Conservation (phyloP, 2,797 vertebrate species). For the Rhynchonycteris naso region DNA sequence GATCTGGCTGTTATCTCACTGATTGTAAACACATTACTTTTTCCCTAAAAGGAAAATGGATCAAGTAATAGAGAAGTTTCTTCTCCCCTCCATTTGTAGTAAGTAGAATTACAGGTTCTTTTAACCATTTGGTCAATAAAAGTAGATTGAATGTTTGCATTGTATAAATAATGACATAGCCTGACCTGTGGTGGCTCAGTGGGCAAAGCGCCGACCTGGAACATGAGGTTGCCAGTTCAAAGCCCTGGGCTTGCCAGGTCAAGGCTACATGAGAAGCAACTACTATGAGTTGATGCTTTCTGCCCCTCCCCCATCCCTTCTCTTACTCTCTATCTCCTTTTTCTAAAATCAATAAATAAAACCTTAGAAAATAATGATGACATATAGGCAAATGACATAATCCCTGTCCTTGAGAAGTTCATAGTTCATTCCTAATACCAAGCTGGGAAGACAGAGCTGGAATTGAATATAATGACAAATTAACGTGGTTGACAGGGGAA, state of each 20-base stretch:
- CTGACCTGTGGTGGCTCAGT: too few relatives aligned
- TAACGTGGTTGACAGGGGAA: not conserved
- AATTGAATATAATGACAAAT: not conserved
- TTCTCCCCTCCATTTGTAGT: not conserved
- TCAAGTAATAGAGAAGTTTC: not conserved
- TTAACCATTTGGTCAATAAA: not conserved
- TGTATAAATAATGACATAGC: not conserved
- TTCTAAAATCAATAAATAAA: too few relatives aligned
- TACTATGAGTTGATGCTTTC: too few relatives aligned
- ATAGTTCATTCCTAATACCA: not conserved
- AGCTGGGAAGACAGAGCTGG: not conserved
- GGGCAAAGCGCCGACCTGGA: too few relatives aligned
- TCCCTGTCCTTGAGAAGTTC: not conserved
- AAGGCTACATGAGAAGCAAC: too few relatives aligned
- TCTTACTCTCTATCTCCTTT: too few relatives aligned
- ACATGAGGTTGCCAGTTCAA: too few relatives aligned
- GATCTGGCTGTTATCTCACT: not conserved
- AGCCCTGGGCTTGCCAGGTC: too few relatives aligned
- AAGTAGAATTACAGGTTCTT: not conserved
- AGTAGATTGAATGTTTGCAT: not conserved
- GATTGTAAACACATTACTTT: slow-evolving; percentile 40
- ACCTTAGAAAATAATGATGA: not conserved
- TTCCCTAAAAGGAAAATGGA: not conserved
- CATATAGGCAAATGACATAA: not conserved
- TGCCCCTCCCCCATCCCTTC: too few relatives aligned